Evolutionary conservation across 1,140 invertebrate genomes (phyloP).

Genomic region (Elymnias hypermnestra): DNA sequence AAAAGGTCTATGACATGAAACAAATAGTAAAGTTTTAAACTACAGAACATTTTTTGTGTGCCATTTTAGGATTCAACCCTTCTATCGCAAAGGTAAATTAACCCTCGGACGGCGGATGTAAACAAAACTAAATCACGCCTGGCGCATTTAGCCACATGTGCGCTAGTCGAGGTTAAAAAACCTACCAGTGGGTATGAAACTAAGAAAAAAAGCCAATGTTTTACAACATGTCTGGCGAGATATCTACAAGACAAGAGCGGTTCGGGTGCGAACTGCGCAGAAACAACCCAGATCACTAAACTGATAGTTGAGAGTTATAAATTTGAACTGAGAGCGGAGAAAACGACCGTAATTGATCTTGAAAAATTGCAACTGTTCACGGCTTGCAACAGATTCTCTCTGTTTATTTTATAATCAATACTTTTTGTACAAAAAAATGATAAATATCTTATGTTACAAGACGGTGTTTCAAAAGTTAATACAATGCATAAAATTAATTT

Average conservation of each 20-base stretch:
- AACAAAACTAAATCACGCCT: slow-evolving; percentile 53
- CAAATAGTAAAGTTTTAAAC: slow-evolving; percentile 7
- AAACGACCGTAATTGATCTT: slow-evolving; percentile 6
- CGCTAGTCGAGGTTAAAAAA: slow-evolving; percentile 46
- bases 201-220: slow-evolving; percentile 35
- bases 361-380: neutral
- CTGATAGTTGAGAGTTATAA: slow-evolving; percentile 19
- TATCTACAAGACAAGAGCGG: slow-evolving; percentile 24
- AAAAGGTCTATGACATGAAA: neutral
- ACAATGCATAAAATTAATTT: no score
- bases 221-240: slow-evolving; percentile 44
- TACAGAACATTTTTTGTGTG: slow-evolving; percentile 23
- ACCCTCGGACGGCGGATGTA: slow-evolving; percentile 58
- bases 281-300: slow-evolving; percentile 23
- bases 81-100: slow-evolving; percentile 40
- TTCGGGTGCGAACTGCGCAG: slow-evolving; percentile 28
- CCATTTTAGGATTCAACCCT: slow-evolving; percentile 39
- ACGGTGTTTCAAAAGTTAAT: no score
- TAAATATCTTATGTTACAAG: no score
- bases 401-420: no score
- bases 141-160: slow-evolving; percentile 43
- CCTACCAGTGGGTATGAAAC: slow-evolving; percentile 28
- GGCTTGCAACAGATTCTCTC: neutral
- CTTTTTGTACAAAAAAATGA: no score
- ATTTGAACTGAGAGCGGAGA: slow-evolving; percentile 11